These are phyloP conservation scores for Sardina pilchardus DNA, from an alignment of 2,113 vertebrate genomes.

Conservation along the genomic window DNA sequence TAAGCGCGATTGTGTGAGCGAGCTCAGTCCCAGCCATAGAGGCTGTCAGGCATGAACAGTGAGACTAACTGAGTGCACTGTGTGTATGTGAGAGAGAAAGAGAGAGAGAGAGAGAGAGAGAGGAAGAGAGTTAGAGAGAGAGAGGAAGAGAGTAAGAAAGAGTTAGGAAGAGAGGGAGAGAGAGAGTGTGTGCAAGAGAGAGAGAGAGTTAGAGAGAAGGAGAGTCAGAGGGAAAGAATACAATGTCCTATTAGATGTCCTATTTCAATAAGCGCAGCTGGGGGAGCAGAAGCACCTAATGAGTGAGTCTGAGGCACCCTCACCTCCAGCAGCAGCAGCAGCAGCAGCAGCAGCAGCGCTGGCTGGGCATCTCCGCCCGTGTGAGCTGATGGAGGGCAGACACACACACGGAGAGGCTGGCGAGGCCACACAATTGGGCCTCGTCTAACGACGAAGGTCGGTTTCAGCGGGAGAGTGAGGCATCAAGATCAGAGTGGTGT, in stretches of 20 bases:
- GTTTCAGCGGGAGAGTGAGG: not conserved
- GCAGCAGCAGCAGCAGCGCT: not conserved
- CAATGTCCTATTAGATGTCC: slow-evolving; percentile 22
- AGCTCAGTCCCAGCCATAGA: not conserved
- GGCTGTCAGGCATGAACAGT: slow-evolving; percentile 2
- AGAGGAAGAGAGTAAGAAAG: not conserved
- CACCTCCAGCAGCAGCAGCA: not conserved
- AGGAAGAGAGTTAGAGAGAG: not conserved
- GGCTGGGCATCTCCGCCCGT: not conserved
- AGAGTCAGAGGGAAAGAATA: not conserved
- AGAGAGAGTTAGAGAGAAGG: not conserved
- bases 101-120: not conserved
- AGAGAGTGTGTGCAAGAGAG: not conserved
- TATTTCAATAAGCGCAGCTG: slow-evolving; percentile 39
- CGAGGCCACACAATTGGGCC: slow-evolving; percentile 8
- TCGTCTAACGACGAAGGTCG: not conserved
- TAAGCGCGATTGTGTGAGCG: not conserved
- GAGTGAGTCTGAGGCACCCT: slow-evolving; percentile 19
- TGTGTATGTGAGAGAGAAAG: not conserved
- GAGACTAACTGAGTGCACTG: not conserved
- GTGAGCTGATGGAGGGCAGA: not conserved
- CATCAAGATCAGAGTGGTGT: slow-evolving; percentile 28
- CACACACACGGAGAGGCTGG: not conserved
- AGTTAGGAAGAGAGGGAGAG: not conserved
- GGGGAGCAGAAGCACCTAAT: slow-evolving; percentile 22